Base-by-base conservation (phyloP, 2,797 vertebrate genomes). In the Enteromius mattozi region DNA sequence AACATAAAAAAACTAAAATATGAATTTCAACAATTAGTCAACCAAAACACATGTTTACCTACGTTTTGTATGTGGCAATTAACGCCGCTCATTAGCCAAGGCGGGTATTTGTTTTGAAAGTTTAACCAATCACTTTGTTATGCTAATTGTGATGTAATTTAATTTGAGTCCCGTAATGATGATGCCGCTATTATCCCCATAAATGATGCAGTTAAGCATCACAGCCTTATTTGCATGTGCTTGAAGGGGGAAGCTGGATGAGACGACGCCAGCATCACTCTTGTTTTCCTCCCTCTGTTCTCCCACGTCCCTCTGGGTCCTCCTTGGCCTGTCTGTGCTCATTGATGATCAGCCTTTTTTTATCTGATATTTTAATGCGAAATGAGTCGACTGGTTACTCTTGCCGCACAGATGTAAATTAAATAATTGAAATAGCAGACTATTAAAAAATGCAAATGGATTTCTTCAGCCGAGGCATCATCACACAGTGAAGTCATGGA, bases 141-240 rank as follows among this genome's bases (percentile, higher is more conserved):
- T 99, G 98, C 97, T 99, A 99, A 99, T 99, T 98, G 96, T 98
- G 97, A 98, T 99, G 98, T 99, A 99, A 99, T 99, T 99, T 99
- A 99, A 99, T 99, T 99, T 97, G 98, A 98, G 97, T 97, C 96
- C 97, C 97, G 96, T 99, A 99, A 99, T 99, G 97, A 99, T 97
- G 98, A 99, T 98, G 98, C 97, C 96, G 96, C 97, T 98, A 99
- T 99, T 99, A 99, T 99, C 97, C 96, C 97, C 97, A 98, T 98
- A 99, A 99, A 99, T 98, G 98, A 99, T 99, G 98, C 97, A 98
- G 97, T 98, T 98, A 98, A 98, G 97, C 97, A 96, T 97, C 96
- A 94, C 96, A 94, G 95, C 94, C 96, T 99, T 96, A 99, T 99
- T 99, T 99, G 97, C 98, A 99, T 99, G 97, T 96, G 97, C 97